These are phyloP conservation scores for Agrochola macilenta DNA, from an alignment of 2,888 invertebrate genomes.

Conservation along the genomic window DNA sequence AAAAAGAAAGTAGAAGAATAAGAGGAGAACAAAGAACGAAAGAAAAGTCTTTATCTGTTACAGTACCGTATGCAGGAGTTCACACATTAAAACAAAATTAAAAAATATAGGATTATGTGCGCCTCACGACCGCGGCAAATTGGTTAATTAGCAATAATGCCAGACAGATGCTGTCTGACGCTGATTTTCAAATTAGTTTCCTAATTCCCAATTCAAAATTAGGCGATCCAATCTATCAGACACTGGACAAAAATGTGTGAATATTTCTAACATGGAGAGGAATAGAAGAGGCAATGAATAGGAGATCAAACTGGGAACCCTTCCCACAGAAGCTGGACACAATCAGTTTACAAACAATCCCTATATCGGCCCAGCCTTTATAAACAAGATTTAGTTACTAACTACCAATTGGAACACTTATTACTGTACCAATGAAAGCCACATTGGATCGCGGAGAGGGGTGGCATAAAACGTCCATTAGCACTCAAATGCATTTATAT, in stretches of 20 bases:
- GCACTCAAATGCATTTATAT: conserved; percentile 82
- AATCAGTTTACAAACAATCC: not conserved
- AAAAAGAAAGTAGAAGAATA: not conserved
- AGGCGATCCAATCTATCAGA: too few relatives aligned
- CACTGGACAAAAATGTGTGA: not conserved
- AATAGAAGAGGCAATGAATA: not conserved
- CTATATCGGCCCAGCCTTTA: not conserved
- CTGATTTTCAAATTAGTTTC: not conserved
- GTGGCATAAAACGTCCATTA: conserved; percentile 79
- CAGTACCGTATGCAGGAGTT: not conserved
- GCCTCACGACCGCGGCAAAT: not conserved
- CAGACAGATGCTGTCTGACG: not conserved
- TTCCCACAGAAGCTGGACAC: not conserved
- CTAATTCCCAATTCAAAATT: not conserved
- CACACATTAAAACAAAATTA: not conserved
- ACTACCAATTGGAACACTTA: conserved; percentile 57
- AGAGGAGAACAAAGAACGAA: not conserved
- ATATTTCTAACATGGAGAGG: not conserved
- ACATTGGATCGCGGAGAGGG: conserved; percentile 61
- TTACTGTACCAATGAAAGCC: conserved; percentile 61
- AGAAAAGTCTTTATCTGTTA: not conserved
- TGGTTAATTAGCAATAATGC: not conserved
- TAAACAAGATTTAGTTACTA: conserved; percentile 34
- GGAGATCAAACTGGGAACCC: not conserved
- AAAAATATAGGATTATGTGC: not conserved